Conservation (phyloP, 2,888 invertebrate species). For the Melinopterus prodromus region DNA sequence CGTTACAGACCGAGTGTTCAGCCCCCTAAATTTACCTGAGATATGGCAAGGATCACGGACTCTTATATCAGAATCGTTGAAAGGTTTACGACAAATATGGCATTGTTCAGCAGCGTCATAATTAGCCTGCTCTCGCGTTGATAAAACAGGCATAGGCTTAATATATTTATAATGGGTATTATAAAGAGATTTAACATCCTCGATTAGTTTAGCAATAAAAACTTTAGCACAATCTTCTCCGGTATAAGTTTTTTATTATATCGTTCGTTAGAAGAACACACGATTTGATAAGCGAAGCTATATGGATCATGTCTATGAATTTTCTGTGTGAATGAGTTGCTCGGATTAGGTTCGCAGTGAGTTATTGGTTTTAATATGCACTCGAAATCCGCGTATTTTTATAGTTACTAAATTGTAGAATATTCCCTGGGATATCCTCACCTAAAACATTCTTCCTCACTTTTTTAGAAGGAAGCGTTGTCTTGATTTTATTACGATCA, state of each 20-base stretch:
- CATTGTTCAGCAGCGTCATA: slow-evolving; percentile 11
- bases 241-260: no score
- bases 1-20: slow-evolving; percentile 44
- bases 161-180: slow-evolving; percentile 23
- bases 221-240: no score
- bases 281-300: slow-evolving; percentile 24
- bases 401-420: not conserved
- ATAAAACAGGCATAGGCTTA: slow-evolving; percentile 12
- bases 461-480: no score
- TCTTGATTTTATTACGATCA: no score
- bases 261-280: no score
- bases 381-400: slow-evolving; percentile 16
- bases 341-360: not conserved
- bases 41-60: slow-evolving; percentile 34
- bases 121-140: slow-evolving; percentile 15
- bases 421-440: not conserved
- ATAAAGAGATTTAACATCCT: slow-evolving; percentile 21
- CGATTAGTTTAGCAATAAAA: slow-evolving; percentile 8
- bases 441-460: no score
- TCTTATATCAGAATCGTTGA: slow-evolving; percentile 12
- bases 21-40: slow-evolving; percentile 46
- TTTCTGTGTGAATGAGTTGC: not conserved
- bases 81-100: slow-evolving; percentile 32
- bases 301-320: slow-evolving; percentile 19
- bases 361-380: not conserved